Evolutionary conservation across 1,140 invertebrate genomes (phyloP).

Genomic region (Brachionus asplanchnoidis): DNA sequence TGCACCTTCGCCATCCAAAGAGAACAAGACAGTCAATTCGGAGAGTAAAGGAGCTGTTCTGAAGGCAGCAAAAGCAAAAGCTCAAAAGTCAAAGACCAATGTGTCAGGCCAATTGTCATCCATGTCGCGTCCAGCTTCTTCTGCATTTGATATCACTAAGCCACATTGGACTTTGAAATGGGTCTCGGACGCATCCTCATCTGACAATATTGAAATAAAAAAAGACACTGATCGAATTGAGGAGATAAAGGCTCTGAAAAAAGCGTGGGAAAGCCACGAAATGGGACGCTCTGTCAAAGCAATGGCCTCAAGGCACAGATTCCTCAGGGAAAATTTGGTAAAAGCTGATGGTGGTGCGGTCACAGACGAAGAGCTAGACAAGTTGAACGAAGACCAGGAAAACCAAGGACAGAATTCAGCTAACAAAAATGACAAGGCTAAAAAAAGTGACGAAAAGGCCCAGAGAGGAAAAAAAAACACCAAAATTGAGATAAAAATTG

Average conservation of each 20-base stretch:
- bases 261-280: constrained; percentile 56
- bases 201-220: constrained; percentile 54
- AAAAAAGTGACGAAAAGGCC: background rate
- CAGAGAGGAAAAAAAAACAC: constrained; percentile 5
- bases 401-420: constrained; percentile 45
- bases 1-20: background rate
- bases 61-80: constrained; percentile 44
- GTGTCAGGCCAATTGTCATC: constrained; percentile 6
- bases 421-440: background rate
- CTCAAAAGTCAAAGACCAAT: constrained; percentile 46
- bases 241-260: constrained; percentile 55
- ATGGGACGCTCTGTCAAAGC: constrained; percentile 55
- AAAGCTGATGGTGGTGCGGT: constrained; percentile 44
- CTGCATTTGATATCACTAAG: constrained; percentile 52
- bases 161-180: constrained; percentile 53
- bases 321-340: constrained; percentile 51
- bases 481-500: background rate
- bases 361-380: constrained; percentile 43
- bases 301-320: constrained; percentile 51
- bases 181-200: constrained; percentile 50
- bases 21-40: background rate
- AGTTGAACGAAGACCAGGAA: constrained; percentile 44
- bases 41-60: constrained; percentile 45
- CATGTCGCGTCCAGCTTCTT: background rate
- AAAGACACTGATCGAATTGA: constrained; percentile 56